Evolutionary conservation across 2,797 vertebrate species (phyloP).

Genomic region (Sitta carolinensis): DNA sequence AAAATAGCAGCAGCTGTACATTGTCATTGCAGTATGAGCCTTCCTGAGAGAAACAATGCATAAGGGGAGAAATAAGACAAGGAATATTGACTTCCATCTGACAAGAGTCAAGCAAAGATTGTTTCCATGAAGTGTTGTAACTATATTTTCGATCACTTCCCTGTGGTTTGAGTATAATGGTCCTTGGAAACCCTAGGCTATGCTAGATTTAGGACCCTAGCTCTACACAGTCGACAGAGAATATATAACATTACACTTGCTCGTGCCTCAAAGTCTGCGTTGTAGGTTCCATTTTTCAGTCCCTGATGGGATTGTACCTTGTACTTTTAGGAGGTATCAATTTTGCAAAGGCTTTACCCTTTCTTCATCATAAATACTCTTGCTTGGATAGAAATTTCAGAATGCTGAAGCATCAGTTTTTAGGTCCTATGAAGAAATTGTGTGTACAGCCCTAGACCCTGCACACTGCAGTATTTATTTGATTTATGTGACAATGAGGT

Average conservation of each 20-base stretch:
- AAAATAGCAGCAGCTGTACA: neutral
- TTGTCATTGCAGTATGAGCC: neutral
- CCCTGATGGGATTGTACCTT: neutral
- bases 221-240: neutral
- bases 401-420: neutral
- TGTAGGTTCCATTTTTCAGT: neutral
- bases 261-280: neutral
- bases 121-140: neutral
- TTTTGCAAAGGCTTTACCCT: neutral
- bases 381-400: neutral
- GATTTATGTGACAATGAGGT: neutral
- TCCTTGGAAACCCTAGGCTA: neutral
- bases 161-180: neutral
- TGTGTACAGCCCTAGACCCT: neutral
- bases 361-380: neutral
- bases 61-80: neutral
- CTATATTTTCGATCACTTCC: neutral
- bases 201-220: neutral
- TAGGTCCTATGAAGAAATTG: neutral
- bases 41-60: neutral
- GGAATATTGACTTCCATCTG: neutral
- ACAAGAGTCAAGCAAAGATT: neutral
- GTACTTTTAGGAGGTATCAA: neutral
- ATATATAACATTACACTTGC: neutral
- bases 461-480: neutral